phyloP scores from a whole-genome alignment of 1,140 invertebrate species.

The Nasonia longicornis region DNA sequence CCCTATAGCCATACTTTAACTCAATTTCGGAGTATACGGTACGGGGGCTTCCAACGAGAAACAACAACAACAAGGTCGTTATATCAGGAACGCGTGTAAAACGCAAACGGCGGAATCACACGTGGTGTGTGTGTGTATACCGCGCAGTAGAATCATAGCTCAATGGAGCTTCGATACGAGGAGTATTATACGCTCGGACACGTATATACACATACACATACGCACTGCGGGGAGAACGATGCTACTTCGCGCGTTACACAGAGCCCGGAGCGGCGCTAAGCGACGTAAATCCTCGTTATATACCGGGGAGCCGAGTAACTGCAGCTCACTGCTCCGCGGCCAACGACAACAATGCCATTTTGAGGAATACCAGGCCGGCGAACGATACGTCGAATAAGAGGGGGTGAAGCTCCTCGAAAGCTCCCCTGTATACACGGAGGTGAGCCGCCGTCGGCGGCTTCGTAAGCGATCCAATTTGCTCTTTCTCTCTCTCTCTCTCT shows the following conservation, averaged over 20 bases:
- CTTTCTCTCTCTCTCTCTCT: too few relatives aligned
- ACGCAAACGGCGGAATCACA: background rate
- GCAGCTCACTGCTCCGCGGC: background rate
- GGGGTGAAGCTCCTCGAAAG: background rate
- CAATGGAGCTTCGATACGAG: background rate
- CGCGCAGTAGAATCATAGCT: background rate
- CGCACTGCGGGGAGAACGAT: background rate
- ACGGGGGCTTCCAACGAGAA: background rate
- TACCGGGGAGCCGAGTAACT: background rate
- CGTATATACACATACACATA: background rate
- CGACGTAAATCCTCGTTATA: slow-evolving; percentile 24
- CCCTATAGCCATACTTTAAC: too few relatives aligned
- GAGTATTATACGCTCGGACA: background rate
- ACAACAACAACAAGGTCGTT: background rate
- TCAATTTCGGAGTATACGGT: too few relatives aligned
- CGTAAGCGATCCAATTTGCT: slow-evolving; percentile 39
- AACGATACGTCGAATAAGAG: background rate
- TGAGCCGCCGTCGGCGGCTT: slow-evolving; percentile 17
- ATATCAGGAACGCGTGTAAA: background rate
- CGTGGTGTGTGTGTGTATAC: too few relatives aligned
- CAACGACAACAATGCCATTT: slow-evolving; percentile 10
- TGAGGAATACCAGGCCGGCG: background rate
- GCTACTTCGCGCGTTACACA: background rate
- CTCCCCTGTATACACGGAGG: background rate
- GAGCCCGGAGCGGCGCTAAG: background rate